These are phyloP conservation scores for Anoplius nigerrimus DNA, from an alignment of 2,888 invertebrate genomes.

Conservation along the genomic window DNA sequence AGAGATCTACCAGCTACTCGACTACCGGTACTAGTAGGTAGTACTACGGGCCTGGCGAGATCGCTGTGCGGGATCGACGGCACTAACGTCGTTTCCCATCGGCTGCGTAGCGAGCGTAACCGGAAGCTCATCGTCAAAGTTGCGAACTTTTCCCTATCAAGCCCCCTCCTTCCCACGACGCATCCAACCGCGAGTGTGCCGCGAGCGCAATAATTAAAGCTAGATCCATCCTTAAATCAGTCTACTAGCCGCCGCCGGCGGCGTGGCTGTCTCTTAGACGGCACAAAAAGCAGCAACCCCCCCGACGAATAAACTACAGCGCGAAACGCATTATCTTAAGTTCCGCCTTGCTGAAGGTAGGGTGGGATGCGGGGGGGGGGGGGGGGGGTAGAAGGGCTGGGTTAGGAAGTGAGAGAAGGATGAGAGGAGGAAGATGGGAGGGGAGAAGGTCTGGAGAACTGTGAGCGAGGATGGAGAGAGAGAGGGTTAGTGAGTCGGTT, in stretches of 20 bases:
- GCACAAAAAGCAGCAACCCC: not conserved
- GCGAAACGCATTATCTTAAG: constrained; percentile 23
- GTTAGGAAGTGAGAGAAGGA: not conserved
- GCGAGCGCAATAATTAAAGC: constrained; percentile 22
- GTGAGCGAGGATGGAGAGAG: not conserved
- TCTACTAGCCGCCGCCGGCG: not conserved
- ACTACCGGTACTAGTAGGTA: no score
- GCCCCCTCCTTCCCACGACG: constrained; percentile 9
- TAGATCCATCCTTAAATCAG: constrained; percentile 10
- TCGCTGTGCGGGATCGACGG: no score
- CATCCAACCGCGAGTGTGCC: constrained; percentile 10
- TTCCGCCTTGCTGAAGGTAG: constrained; percentile 14
- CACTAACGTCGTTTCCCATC: no score
- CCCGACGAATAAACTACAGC: constrained; percentile 3
- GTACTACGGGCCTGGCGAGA: no score
- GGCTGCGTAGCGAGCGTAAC: no score
- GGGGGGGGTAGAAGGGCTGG: not conserved
- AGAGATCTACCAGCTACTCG: no score
- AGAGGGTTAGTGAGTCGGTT: constrained; percentile 1
- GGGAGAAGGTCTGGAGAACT: not conserved
- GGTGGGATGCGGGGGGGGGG: no score
- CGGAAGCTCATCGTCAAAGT: constrained; percentile 5
- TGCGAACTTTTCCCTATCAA: constrained; percentile 9
- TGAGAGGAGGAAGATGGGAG: not conserved
- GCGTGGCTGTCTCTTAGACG: not conserved